These are phyloP conservation scores for Patella depressa DNA, from an alignment of 2,888 invertebrate genomes.

Conservation along the genomic window DNA sequence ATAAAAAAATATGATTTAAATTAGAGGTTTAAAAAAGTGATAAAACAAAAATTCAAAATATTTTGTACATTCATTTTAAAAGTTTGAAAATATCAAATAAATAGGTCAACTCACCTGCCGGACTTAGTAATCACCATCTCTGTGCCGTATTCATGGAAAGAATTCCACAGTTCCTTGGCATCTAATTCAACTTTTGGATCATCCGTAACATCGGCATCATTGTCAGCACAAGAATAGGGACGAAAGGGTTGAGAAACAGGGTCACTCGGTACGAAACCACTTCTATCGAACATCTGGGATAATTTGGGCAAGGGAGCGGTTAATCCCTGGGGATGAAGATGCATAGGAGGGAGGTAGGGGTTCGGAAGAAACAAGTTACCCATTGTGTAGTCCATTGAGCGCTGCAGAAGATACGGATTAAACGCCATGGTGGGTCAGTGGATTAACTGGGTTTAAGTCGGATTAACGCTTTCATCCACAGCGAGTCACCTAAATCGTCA, in stretches of 20 bases:
- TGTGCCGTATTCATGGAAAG: constrained; percentile 97
- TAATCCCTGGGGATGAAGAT: constrained; percentile 39
- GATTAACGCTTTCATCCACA: too few species aligned
- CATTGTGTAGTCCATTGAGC: constrained; percentile 53
- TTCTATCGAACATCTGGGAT: constrained; percentile 43
- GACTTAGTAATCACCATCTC: constrained; percentile 99
- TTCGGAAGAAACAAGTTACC: constrained; percentile 46
- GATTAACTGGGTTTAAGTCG: too few species aligned
- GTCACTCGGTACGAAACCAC: constrained; percentile 36
- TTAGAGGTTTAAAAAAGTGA: too few species aligned
- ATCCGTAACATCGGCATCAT: constrained; percentile 89
- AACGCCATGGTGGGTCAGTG: constrained; percentile 50
- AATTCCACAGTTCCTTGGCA: constrained; percentile 98
- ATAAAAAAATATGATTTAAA: too few species aligned
- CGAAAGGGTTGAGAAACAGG: constrained; percentile 39
- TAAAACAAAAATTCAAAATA: too few species aligned
- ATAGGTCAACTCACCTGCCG: constrained; percentile 85
- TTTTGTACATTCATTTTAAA: too few species aligned
- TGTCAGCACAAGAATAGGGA: constrained; percentile 74
- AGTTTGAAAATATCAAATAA: not conserved
- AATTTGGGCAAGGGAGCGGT: constrained; percentile 53
- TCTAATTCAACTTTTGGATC: constrained; percentile 99
- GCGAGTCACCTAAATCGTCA: too few species aligned
- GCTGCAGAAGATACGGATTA: constrained; percentile 55
- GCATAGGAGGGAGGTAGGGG: constrained; percentile 53